These are phyloP conservation scores for Promerops cafer DNA, from an alignment of 2,113 vertebrate species.

Conservation along the genomic window DNA sequence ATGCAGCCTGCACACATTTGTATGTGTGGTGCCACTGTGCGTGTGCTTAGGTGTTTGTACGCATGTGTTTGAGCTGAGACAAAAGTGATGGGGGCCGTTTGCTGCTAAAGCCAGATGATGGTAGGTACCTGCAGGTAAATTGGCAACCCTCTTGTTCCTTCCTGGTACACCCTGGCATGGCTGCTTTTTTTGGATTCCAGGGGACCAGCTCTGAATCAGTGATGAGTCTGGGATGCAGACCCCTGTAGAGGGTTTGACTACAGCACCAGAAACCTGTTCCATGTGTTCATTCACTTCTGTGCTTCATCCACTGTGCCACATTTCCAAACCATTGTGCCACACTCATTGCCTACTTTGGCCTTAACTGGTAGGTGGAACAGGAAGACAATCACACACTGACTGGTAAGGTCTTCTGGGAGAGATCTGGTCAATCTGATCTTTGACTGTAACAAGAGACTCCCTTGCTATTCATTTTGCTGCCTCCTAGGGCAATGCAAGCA, in stretches of 20 bases:
- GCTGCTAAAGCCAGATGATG: not conserved
- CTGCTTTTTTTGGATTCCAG: not conserved
- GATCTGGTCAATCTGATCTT: not conserved
- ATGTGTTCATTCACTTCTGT: not conserved
- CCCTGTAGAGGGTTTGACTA: not conserved
- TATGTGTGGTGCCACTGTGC: not conserved
- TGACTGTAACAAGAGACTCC: not conserved
- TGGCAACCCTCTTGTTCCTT: not conserved
- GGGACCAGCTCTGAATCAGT: not conserved
- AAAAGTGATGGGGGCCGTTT: not conserved
- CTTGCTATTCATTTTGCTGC: not conserved
- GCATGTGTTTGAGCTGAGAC: not conserved
- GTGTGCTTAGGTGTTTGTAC: not conserved
- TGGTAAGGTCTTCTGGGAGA: not conserved
- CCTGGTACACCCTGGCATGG: not conserved
- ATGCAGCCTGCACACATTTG: not conserved
- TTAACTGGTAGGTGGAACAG: conserved; percentile 17
- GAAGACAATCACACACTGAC: not conserved
- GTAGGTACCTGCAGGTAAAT: not conserved
- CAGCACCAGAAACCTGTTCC: not conserved
- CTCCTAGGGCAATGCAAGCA: not conserved
- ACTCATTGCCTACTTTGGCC: not conserved
- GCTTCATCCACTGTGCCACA: not conserved
- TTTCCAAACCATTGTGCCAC: conserved; percentile 1
- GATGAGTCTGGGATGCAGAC: not conserved